These are phyloP conservation scores for Scaptodrosophila latifasciaeformis DNA, from an alignment of 2,888 invertebrate genomes.

Conservation along the genomic window DNA sequence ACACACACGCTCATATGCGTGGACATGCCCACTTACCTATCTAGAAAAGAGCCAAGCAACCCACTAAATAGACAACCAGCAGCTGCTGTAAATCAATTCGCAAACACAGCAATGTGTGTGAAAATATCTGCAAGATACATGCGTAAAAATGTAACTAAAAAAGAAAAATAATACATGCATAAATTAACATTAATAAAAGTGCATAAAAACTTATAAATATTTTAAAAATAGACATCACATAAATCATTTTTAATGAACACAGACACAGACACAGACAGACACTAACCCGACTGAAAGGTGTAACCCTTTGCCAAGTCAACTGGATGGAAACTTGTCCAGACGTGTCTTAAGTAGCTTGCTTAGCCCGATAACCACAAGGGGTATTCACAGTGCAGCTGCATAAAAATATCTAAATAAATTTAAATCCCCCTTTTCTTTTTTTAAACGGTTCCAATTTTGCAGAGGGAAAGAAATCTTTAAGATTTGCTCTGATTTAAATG, in stretches of 20 bases:
- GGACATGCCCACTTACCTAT: constrained; percentile 32
- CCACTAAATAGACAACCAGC: constrained; percentile 7
- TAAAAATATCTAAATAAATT: too few species aligned
- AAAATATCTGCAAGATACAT: constrained; percentile 40
- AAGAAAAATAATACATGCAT: constrained; percentile 41
- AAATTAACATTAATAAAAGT: constrained; percentile 63
- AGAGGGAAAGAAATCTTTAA: too few species aligned
- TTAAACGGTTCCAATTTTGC: too few species aligned
- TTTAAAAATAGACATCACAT: constrained; percentile 39
- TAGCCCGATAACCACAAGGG: too few species aligned
- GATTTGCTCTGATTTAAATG: too few species aligned
- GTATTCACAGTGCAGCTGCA: too few species aligned
- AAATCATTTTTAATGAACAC: constrained; percentile 64
- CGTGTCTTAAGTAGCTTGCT: too few species aligned
- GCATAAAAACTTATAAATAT: constrained; percentile 50
- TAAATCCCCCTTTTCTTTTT: too few species aligned
- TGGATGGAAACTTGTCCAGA: too few species aligned
- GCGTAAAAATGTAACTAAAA: constrained; percentile 35
- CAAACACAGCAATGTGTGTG: constrained; percentile 29
- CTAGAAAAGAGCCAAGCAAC: not conserved
- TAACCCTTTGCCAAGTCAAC: constrained; percentile 3
- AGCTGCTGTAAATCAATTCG: constrained; percentile 58
- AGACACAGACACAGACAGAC: not conserved
- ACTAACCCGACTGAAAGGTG: not conserved
- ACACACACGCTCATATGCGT: constrained; percentile 1